Conservation (phyloP, 2,113 vertebrate species). For the Nansenia antarctica region DNA sequence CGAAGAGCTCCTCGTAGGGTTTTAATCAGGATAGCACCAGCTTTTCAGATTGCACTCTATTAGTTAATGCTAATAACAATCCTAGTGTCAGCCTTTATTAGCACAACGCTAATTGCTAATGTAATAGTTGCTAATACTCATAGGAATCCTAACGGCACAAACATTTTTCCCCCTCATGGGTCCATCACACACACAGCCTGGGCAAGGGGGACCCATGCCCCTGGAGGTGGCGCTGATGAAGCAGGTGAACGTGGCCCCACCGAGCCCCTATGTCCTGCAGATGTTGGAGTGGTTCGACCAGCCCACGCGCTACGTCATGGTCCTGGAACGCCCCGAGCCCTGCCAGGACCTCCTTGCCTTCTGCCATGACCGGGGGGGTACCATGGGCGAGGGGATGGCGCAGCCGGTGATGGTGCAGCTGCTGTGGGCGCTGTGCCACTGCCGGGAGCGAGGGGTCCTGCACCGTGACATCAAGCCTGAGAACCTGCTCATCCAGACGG, state of each 20-base stretch:
- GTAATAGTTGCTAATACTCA: too few species aligned
- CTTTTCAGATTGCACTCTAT: too few species aligned
- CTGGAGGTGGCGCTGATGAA: conserved; percentile 58
- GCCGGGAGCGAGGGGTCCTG: conserved; percentile 49
- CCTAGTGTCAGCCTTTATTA: too few species aligned
- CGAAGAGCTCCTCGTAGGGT: too few species aligned
- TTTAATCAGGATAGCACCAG: too few species aligned
- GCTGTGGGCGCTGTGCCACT: conserved; percentile 50
- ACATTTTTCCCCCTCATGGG: too few species aligned
- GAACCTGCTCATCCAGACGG: conserved; percentile 72
- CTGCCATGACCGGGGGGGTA: conserved; percentile 39
- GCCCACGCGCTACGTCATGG: conserved; percentile 48
- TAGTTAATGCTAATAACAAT: too few species aligned
- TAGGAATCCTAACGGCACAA: too few species aligned
- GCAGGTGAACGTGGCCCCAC: conserved; percentile 36
- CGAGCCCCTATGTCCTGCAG: conserved; percentile 46
- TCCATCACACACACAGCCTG: not conserved
- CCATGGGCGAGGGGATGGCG: conserved; percentile 39
- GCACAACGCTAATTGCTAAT: too few species aligned
- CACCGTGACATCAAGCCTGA: conserved; percentile 71
- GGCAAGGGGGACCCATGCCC: conserved; percentile 42
- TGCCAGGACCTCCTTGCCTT: conserved; percentile 57
- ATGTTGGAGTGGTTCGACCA: conserved; percentile 64
- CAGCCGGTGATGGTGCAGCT: conserved; percentile 51
- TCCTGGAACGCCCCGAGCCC: conserved; percentile 57